Percentiles rank a stretch among this genome's conserved stretches.
Evolutionary conservation across 2,113 vertebrate genomes (phyloP).

Genomic region (Scartelaos histophorus): DNA sequence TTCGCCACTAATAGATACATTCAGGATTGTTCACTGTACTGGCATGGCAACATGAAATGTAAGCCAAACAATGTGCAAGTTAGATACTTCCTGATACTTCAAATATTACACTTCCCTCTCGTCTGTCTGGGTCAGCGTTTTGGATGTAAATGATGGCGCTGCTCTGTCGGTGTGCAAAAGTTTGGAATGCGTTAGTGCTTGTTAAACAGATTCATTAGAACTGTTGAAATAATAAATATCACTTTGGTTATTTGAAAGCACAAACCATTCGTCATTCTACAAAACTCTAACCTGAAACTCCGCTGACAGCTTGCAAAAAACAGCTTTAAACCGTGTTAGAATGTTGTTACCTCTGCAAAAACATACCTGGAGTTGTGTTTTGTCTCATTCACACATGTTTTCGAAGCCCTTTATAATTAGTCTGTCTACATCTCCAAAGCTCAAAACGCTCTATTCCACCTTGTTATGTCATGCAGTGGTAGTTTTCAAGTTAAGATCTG

Average conservation of each 20-base stretch:
- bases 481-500: no score
- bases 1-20: not conserved
- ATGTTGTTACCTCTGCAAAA: no score
- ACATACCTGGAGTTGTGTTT: no score
- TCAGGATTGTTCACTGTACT: not conserved
- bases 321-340: no score
- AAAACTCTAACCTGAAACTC: slow-evolving; percentile 29
- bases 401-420: no score
- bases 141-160: not conserved
- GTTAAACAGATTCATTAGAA: slow-evolving; percentile 19
- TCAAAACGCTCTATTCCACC: no score
- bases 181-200: slow-evolving; percentile 9
- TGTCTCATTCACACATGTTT: no score
- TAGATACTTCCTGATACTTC: not conserved
- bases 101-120: not conserved
- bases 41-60: not conserved
- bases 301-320: slow-evolving; percentile 8
- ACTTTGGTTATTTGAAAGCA: slow-evolving; percentile 22
- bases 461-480: no score
- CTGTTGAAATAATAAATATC: slow-evolving; percentile 37
- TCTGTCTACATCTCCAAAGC: no score
- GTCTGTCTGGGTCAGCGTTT: not conserved
- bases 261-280: slow-evolving; percentile 31
- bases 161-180: not conserved
- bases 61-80: not conserved